phyloP scores from a whole-genome alignment of 2,888 invertebrate species.

The Diarsia dahlii region DNA sequence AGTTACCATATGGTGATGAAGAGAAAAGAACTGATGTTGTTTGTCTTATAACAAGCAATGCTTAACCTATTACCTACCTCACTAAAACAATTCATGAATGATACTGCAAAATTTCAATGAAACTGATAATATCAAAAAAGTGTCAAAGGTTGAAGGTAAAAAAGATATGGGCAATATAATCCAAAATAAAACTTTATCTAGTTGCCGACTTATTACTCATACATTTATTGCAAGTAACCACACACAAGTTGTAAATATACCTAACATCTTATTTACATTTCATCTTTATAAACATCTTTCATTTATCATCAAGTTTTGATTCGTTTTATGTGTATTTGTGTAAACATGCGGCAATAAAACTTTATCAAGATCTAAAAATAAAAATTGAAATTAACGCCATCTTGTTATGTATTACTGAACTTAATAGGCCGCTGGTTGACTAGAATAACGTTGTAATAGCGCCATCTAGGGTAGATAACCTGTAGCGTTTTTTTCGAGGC shows the following conservation, averaged over 20 bases:
- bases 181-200: conserved; percentile 31
- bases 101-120: neutral
- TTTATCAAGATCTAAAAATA: conserved; percentile 59
- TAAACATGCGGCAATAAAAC: conserved; percentile 59
- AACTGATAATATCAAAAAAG: conserved; percentile 4
- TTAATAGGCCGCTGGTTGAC: conserved; percentile 45
- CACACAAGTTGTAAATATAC: conserved; percentile 47
- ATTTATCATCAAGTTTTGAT: conserved; percentile 65
- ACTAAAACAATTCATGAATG: neutral
- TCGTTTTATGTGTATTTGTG: conserved; percentile 53
- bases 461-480: conserved; percentile 84
- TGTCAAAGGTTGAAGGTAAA: conserved; percentile 9
- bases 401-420: conserved; percentile 69
- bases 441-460: conserved; percentile 49
- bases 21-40: neutral
- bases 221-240: conserved; percentile 35
- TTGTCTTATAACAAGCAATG: neutral
- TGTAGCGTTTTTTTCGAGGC: conserved; percentile 80
- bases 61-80: too few species aligned
- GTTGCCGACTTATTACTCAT: conserved; percentile 48
- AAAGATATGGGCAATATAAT: conserved; percentile 1
- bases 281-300: conserved; percentile 67
- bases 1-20: neutral
- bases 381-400: conserved; percentile 74
- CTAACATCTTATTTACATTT: conserved; percentile 66